Conservation (phyloP, 2,797 vertebrate genomes). For the Dermochelys coriacea region DNA sequence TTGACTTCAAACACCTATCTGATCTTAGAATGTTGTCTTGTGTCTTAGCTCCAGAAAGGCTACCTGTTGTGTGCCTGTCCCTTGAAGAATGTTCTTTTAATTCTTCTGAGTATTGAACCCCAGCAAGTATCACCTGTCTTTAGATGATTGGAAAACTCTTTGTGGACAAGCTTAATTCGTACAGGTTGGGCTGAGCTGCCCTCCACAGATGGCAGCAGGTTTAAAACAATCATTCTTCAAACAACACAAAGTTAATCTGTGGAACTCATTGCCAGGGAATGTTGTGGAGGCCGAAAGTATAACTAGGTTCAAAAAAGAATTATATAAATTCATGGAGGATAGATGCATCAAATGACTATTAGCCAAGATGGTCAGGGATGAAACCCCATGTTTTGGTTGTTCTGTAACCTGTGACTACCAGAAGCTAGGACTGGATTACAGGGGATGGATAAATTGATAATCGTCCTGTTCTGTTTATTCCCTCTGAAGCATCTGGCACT, state of each 20-base stretch:
- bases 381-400: not conserved
- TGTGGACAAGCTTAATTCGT: not conserved
- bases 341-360: not conserved
- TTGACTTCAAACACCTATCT: not conserved
- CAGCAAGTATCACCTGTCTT: not conserved
- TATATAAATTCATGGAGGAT: not conserved
- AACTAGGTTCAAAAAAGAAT: too few species aligned
- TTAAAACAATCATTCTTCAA: not conserved
- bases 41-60: not conserved
- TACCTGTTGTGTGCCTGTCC: not conserved
- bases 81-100: not conserved
- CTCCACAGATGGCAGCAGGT: not conserved
- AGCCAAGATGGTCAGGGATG: not conserved
- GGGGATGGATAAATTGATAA: not conserved
- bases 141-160: not conserved
- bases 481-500: not conserved
- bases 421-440: not conserved
- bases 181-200: not conserved
- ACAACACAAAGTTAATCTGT: too few species aligned
- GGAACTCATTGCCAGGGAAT: too few species aligned
- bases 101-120: not conserved
- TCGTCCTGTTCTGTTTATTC: not conserved
- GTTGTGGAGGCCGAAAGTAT: too few species aligned
- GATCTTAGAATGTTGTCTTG: not conserved
- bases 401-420: not conserved